phyloP scores from a whole-genome alignment of 2,113 vertebrate genomes.

The Daphoenositta chrysoptera region DNA sequence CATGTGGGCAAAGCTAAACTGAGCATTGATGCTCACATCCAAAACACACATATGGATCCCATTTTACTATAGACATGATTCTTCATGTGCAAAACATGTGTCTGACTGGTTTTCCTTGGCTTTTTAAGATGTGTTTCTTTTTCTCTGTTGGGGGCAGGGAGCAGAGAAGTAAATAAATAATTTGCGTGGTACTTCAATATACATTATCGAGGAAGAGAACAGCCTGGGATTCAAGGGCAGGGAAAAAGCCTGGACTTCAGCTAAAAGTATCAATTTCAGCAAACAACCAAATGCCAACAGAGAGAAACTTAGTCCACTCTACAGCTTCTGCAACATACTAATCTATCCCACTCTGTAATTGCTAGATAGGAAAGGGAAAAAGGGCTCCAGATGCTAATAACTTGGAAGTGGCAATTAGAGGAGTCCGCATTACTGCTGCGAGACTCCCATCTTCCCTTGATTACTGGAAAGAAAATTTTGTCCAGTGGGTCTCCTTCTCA shows the following conservation, averaged over 20 bases:
- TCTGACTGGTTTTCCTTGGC: conserved; percentile 27
- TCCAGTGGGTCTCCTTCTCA: conserved; percentile 36
- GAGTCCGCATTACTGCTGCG: conserved; percentile 20
- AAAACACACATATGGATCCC: conserved; percentile 57
- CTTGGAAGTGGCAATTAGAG: conserved; percentile 64
- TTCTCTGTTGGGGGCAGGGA: conserved; percentile 35
- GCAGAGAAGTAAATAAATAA: conserved; percentile 17
- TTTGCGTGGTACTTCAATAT: neutral
- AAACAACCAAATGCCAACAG: neutral
- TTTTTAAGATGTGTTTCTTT: conserved; percentile 33
- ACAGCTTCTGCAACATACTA: neutral
- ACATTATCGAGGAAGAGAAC: neutral
- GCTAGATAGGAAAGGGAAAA: conserved; percentile 46
- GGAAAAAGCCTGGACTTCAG: neutral
- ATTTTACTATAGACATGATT: conserved; percentile 45
- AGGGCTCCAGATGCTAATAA: conserved; percentile 62
- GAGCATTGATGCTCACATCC: conserved; percentile 28
- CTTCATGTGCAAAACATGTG: conserved; percentile 67
- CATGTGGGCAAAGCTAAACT: conserved; percentile 9
- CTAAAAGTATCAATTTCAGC: conserved; percentile 7
- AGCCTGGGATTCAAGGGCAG: neutral
- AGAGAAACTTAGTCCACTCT: neutral
- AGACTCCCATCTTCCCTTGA: conserved; percentile 57
- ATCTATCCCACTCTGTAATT: conserved; percentile 42
- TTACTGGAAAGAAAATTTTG: conserved; percentile 19